A percentile compares a stretch with the other conserved stretches of the same genome.
These are phyloP conservation scores for Drosophila helvetica DNA, from an alignment of 2,888 invertebrate genomes.

Conservation along the genomic window DNA sequence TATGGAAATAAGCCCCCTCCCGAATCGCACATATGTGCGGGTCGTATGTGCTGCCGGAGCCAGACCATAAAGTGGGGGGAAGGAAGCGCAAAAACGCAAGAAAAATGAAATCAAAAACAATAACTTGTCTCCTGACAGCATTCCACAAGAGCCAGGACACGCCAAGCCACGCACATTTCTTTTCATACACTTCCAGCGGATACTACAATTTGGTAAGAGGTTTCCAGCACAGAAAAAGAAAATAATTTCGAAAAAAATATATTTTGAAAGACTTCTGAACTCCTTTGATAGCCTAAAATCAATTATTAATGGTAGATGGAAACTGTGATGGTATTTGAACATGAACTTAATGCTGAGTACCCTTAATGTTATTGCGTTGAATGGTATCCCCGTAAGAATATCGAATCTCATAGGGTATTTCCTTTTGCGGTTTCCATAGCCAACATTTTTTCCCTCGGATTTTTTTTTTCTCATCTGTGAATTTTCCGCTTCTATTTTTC, in stretches of 20 bases:
- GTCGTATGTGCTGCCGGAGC: slow-evolving; percentile 28
- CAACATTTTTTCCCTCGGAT: neutral
- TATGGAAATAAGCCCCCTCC: slow-evolving; percentile 71
- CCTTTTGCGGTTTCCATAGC: neutral
- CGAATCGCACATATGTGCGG: slow-evolving; percentile 47
- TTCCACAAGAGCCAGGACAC: slow-evolving; percentile 68
- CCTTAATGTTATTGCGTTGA: neutral
- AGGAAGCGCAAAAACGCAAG: slow-evolving; percentile 52
- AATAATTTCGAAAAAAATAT: neutral
- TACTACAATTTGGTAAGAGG: neutral
- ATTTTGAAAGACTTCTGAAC: neutral
- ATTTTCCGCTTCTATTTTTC: slow-evolving; percentile 40
- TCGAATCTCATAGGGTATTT: neutral
- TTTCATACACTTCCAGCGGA: neutral
- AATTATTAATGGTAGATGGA: too few species aligned
- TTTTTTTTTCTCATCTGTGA: slow-evolving; percentile 3
- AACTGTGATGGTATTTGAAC: neutral
- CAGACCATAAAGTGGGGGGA: slow-evolving; percentile 53
- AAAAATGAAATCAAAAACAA: slow-evolving; percentile 81
- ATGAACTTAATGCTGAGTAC: neutral
- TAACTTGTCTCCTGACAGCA: slow-evolving; percentile 78
- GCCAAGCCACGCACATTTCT: slow-evolving; percentile 65
- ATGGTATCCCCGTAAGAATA: neutral
- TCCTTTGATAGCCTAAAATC: too few species aligned
- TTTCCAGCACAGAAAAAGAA: neutral